Evolutionary conservation across 2,113 vertebrate genomes (phyloP), one percentile per base, ranked within the genome.

Genomic region (Lates calcarifer): DNA sequence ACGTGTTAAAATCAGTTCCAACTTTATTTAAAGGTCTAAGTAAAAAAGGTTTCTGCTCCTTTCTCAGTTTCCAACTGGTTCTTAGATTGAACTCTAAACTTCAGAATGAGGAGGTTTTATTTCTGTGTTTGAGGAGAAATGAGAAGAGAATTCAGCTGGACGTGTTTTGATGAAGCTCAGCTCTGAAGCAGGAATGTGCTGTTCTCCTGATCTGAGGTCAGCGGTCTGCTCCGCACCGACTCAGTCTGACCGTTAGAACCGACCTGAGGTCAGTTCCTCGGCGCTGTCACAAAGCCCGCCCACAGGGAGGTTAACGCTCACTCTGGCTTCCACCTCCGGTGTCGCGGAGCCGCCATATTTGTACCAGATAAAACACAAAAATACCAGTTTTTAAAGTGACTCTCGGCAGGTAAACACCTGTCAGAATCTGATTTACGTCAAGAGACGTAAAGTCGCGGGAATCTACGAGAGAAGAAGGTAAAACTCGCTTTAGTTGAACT

Each of bases 311-410:
- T 90, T 75, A 86, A 84, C 61, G 28, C 69, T 7, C 56, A 26
- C 63, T 74, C 60, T 31, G 65, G 77, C 85, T 93, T 94, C 87
- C 87, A 87, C 87, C 89, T 93, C 91, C 92, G 92, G 92, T 91
- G 92, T 90, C 88, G 90, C 39, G n/a, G 22, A 0, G 86, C 88
- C 76, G 90, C 92, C 91, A 93, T 92, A 43, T 90, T 93, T 89
- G 64, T 78, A 70, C 9, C 37, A n/a, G 39, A 72, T 24, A 68
- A 89, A 90, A 88, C 17, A 67, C 37, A 6, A 75, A 69, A 77
- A 76, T 47, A 60, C 31, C 5, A 0, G 0, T 62, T 89, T 81
- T 39, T 29, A 3, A 66, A 51, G 4, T n/a, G n/a, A n/a, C 4
- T 26, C 10, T 9, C 14, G 15, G 4, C 29, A 35, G 51, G 43